Base-by-base conservation (phyloP, 2,113 vertebrate genomes). In the Oxyruncus cristatus region DNA sequence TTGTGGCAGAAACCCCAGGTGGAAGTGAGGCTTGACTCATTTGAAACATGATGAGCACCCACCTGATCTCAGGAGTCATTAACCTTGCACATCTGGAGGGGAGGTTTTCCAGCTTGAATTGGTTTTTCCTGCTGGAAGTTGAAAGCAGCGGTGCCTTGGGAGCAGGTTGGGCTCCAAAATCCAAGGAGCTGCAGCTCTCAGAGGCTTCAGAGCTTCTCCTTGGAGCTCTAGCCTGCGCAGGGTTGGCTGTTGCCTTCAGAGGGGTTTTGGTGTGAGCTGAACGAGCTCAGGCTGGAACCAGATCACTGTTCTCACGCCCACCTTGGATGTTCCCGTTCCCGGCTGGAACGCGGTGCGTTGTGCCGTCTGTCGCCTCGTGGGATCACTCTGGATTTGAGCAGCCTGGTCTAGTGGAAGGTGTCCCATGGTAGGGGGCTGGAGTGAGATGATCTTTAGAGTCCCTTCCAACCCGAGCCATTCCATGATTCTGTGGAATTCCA, bases 271-370 rank as follows among this genome's bases (percentile, higher is more conserved):
- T 41, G 33, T 49, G 41, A 24, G n/a, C 35, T 20, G 35, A n/a
- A 7, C 0, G 2, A 52, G n/a, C 33, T 44, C 87, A 58, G 11
- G 23, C 52, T 19, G 78, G 41, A 37, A 20, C 42, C 49, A 32
- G 4, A 55, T 21, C 47, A 4, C 24, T 4, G 5, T 28, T 23
- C 58, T 8, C 22, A 0, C 47, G 35, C 67, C 49, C 3, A 0
- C 21, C 62, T 56, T 5, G 15, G 16, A 3, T 2, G 8, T 13
- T 10, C 33, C 13, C 14, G 22, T 41, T 49, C 44, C 85, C 46
- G 1, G 32, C 55, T 35, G 53, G 77, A 65, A 12, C 0, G 0
- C 0, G 2, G 4, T 5, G 1, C 2, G 1, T 9, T 0, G 8
- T 39, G 37, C 49, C 3, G 0, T 53, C 22, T 0, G 58, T 67